Evolutionary conservation across 2,113 vertebrate species (phyloP).

Genomic region (Mungos mungo): DNA sequence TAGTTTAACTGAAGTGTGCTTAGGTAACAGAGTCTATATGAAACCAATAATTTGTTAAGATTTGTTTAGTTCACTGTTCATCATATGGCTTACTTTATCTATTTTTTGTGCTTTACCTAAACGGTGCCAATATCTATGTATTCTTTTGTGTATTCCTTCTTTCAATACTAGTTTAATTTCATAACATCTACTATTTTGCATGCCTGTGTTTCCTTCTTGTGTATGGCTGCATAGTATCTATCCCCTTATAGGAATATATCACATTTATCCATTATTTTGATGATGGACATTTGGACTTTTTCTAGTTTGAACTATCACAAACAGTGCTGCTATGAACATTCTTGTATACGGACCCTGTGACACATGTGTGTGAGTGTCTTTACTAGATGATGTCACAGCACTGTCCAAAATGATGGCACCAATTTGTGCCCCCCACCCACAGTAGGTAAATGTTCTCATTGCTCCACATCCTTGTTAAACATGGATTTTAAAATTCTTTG

Average conservation of each 20-base stretch:
- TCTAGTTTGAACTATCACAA: background rate
- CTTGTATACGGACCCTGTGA: background rate
- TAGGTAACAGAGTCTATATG: background rate
- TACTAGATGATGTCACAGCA: background rate
- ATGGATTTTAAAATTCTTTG: background rate
- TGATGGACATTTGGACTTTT: background rate
- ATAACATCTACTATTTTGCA: background rate
- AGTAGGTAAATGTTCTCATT: background rate
- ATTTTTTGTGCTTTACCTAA: background rate
- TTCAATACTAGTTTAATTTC: background rate
- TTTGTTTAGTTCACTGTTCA: background rate
- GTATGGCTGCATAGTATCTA: background rate
- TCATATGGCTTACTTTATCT: background rate
- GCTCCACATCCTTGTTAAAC: background rate
- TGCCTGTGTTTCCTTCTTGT: background rate
- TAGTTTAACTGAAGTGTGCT: background rate
- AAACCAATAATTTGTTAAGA: background rate
- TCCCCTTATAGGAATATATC: background rate
- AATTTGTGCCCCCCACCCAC: background rate
- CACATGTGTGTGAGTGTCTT: background rate
- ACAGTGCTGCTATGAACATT: background rate
- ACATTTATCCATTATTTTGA: background rate
- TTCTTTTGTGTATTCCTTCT: background rate
- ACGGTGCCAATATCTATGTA: background rate
- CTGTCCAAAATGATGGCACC: background rate